Percentiles rank a stretch among this genome's conserved stretches.
Conservation (phyloP, 1,140 invertebrate genomes). For the silkworm (Bombyx mori) region DNA sequence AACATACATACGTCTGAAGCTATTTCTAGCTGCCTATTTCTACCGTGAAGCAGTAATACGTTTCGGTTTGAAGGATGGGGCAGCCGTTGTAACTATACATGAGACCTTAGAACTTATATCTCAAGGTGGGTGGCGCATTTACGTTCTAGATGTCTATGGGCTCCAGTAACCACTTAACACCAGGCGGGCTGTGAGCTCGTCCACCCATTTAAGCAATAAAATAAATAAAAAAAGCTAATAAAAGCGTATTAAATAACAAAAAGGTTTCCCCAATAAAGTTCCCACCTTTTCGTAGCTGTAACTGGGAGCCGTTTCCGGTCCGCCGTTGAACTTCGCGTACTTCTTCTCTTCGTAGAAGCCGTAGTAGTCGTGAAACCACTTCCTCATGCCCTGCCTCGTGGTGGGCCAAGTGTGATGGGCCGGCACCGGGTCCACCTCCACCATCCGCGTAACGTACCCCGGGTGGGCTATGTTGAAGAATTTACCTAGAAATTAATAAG, state of each 20-base stretch:
- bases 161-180: too few species aligned
- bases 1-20: too few species aligned
- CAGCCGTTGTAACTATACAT: too few species aligned
- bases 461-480: constrained; percentile 39
- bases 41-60: too few species aligned
- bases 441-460: constrained; percentile 24
- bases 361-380: constrained; percentile 36
- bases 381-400: constrained; percentile 7
- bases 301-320: constrained; percentile 28
- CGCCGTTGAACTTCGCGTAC: constrained; percentile 26
- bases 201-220: too few species aligned
- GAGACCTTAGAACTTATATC: too few species aligned
- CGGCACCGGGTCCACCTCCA: constrained; percentile 40
- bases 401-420: constrained; percentile 20
- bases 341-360: constrained; percentile 25
- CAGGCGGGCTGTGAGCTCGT: too few species aligned
- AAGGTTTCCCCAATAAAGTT: background rate
- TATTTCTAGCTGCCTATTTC: too few species aligned
- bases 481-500: constrained; percentile 25
- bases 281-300: constrained; percentile 40
- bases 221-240: too few species aligned
- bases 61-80: too few species aligned
- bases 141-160: too few species aligned
- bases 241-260: background rate
- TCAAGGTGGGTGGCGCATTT: too few species aligned